Base-by-base conservation (phyloP, 1,140 invertebrate species). In the Leptinotarsa texana region DNA sequence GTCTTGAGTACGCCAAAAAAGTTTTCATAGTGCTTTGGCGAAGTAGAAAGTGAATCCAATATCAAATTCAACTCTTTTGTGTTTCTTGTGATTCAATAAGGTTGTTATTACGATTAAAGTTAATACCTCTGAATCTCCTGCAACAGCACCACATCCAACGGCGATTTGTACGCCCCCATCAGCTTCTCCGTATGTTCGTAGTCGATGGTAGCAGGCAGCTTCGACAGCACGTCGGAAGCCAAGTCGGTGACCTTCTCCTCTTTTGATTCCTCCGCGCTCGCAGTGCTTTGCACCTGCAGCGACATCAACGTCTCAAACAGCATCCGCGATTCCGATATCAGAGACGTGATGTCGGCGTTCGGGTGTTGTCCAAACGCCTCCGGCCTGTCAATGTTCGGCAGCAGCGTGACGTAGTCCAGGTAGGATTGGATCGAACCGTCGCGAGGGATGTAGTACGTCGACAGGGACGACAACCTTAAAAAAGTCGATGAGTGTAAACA, bases 331-430 rank as follows among this genome's bases (percentile, higher is more conserved):
- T 94, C 94, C 74, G 86, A 90, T 11, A 94, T 95, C 47, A 94
- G 88, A 63, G 94, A 95, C 15, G 94, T 92, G 72, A 98, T 96
- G 83, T 97, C 95, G 3, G 96, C 95, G 83, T 97, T 97, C 4
- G 94, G 90, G 87, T 97, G 95, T 76, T 97, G 92, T 11, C 96
- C 95, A 82, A 96, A 95, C 0, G 90, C 93, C 86, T 96, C 94
- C 0, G 95, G 94, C 75, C 90, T 90, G 83, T 97, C 95, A 48
- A 90, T 86, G 66, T 86, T 89, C 1, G 94, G 94, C 75, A 95
- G 85, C 80, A 92, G 88, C 74, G 89, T 89, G 74, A 96, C 90
- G 84, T 92, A 94, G 82, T 95, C 93, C 61, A 89, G 87, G 84
- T 96, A 95, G 8, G 91, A 92, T 76, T 92, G 89, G 17, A 96